Percentiles rank a stretch among this genome's conserved stretches.
Evolutionary conservation across 30 jellyfish, hydroid and myxozoan species (phyloP).

Genomic region (Catostylus mosaicus): DNA sequence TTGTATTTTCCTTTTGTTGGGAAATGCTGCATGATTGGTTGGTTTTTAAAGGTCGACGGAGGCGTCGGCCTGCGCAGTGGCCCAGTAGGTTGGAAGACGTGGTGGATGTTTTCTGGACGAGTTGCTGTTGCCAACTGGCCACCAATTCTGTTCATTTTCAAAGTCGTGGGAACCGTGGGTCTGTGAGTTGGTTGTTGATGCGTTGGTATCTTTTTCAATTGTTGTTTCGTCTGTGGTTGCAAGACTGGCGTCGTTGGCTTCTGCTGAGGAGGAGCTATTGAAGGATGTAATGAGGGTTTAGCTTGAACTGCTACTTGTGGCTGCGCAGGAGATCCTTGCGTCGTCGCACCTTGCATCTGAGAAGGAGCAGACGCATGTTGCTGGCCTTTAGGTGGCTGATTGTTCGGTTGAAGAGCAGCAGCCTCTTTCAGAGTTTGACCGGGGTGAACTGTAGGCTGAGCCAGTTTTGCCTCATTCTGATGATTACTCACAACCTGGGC

Average conservation of each 20-base stretch:
- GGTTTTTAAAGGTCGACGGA: background rate
- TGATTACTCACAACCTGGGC: background rate
- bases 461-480: background rate
- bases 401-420: background rate
- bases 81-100: slow-evolving; percentile 24
- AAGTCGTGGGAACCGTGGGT: slow-evolving; percentile 17
- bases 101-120: slow-evolving; percentile 49
- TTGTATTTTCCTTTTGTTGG: slow-evolving; percentile 41
- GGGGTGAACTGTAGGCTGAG: background rate
- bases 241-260: background rate
- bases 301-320: background rate
- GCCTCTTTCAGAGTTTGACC: background rate
- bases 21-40: slow-evolving; percentile 10
- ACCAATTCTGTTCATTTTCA: background rate
- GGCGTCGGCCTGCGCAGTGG: slow-evolving; percentile 35
- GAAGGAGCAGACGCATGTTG: background rate
- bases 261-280: background rate
- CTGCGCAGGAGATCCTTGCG: background rate
- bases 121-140: slow-evolving; percentile 46
- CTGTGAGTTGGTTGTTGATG: slow-evolving; percentile 37
- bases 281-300: background rate
- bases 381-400: background rate
- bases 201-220: background rate
- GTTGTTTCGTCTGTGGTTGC: background rate
- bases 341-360: background rate